Base-by-base conservation (phyloP, 2,113 vertebrate genomes). In the Fukomys damarensis region DNA sequence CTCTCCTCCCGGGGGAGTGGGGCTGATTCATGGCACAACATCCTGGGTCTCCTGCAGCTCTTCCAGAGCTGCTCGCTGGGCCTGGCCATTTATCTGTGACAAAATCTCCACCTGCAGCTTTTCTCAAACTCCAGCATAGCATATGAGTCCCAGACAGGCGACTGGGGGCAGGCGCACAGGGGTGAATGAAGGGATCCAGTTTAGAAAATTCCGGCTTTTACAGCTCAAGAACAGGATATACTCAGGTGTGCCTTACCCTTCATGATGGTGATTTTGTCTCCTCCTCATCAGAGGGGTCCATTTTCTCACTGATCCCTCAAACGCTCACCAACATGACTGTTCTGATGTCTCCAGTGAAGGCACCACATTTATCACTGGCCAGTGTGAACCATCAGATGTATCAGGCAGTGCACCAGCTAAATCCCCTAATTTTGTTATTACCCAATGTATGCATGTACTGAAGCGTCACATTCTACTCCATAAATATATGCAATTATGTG, bases 1-100 rank as follows among this genome's bases (percentile, higher is more conserved):
- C 77, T 72, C 84, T 68, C 11, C 70, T 96, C 94, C 91, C 52
- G 35, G 26, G 91, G 96, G 77, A 68, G 32, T 63, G 0, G 0
- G 0, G 14, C 95, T 96, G 96, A 97, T 96, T 93, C 92, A 90
- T 46, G 80, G 93, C 4, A 2, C 83, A 5, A 7, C 83, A 17
- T 74, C 86, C 74, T 1, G 0, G 77, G 79, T 85, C 66, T 93
- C 89, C 86, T 41, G 38, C 76, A 66, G 96, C 84, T 66, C 17
- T 17, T 58, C 17, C 89, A 20, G 86, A 26, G 83, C 83, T 59
- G 49, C 94, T 95, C 0, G 0, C 89, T n/a, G 83, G 28, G 76
- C 76, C 68, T n/a, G 66, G 84, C 87, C 89, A 97, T 97, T 97
- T 95, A 74, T 96, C 95, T 97, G 49, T 97, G 97, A 98, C 97